Conservation (phyloP, 2,797 vertebrate genomes). For the Neomorphus geoffroyi region DNA sequence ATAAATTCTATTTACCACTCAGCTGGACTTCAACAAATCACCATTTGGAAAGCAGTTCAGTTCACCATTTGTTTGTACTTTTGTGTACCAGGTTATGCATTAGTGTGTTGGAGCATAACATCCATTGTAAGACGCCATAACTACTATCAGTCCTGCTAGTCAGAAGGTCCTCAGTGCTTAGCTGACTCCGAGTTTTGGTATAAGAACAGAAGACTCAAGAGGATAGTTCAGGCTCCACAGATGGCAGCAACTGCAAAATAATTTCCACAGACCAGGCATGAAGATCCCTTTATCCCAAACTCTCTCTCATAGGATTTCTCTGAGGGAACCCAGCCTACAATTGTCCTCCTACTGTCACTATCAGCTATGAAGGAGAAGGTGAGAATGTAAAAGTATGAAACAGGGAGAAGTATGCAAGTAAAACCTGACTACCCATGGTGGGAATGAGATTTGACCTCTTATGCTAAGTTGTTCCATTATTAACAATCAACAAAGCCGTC, state of each 20-base stretch:
- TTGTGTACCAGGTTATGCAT: neutral
- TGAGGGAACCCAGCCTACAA: neutral
- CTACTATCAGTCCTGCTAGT: neutral
- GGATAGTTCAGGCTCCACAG: neutral
- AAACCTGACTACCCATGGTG: neutral
- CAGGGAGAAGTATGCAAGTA: neutral
- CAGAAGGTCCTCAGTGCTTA: fast-evolving
- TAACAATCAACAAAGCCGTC: fast-evolving
- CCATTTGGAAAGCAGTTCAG: neutral
- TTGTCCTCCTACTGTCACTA: neutral
- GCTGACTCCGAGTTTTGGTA: neutral
- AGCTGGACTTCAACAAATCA: neutral
- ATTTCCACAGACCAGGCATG: neutral
- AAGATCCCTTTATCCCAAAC: neutral
- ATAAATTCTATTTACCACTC: neutral
- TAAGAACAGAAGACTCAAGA: neutral
- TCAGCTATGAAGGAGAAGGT: neutral
- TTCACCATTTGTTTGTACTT: neutral
- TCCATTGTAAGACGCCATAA: fast-evolving
- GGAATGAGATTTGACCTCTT: neutral
- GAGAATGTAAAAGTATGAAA: neutral
- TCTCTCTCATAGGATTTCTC: neutral
- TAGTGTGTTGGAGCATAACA: neutral
- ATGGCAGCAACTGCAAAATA: neutral
- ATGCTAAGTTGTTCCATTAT: neutral